These are phyloP conservation scores for Oscheius sp. DNA, from an alignment of 2,888 invertebrate species.

Conservation along the genomic window DNA sequence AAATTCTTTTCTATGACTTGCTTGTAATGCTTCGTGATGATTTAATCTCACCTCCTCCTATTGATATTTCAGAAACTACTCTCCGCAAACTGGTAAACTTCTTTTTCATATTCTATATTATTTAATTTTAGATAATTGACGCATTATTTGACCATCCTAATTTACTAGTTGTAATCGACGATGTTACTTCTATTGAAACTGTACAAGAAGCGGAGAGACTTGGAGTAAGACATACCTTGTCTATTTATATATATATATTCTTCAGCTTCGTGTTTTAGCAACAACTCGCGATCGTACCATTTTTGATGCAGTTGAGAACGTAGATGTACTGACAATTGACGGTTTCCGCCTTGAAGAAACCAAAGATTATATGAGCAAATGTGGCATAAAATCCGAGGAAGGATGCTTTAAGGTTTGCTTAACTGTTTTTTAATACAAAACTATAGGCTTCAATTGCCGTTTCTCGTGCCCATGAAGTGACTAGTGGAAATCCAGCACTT, in stretches of 20 bases:
- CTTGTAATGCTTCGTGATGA: conserved; percentile 40
- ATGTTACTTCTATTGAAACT: conserved; percentile 44
- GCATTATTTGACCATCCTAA: conserved; percentile 48
- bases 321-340: conserved; percentile 35
- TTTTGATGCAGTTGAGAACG: conserved; percentile 34
- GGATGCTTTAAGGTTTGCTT: not conserved
- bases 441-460: not conserved
- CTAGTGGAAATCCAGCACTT: conserved; percentile 41
- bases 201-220: conserved; percentile 42
- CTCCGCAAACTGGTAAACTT: conserved; percentile 20
- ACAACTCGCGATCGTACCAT: conserved; percentile 38
- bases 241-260: too few relatives aligned
- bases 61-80: conserved; percentile 20
- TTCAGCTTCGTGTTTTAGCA: conserved; percentile 37
- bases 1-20: conserved; percentile 36
- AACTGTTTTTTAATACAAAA: too few relatives aligned
- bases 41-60: not conserved
- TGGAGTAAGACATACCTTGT: conserved; percentile 18
- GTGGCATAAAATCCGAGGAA: not conserved
- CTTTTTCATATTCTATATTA: not conserved
- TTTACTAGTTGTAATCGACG: conserved; percentile 44
- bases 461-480: conserved; percentile 10
- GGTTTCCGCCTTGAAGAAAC: conserved; percentile 34
- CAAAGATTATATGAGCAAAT: conserved; percentile 20
- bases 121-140: conserved; percentile 34